These are phyloP conservation scores for Scrobipalpa atriplicella DNA, from an alignment of 2,888 invertebrate genomes.

Conservation along the genomic window DNA sequence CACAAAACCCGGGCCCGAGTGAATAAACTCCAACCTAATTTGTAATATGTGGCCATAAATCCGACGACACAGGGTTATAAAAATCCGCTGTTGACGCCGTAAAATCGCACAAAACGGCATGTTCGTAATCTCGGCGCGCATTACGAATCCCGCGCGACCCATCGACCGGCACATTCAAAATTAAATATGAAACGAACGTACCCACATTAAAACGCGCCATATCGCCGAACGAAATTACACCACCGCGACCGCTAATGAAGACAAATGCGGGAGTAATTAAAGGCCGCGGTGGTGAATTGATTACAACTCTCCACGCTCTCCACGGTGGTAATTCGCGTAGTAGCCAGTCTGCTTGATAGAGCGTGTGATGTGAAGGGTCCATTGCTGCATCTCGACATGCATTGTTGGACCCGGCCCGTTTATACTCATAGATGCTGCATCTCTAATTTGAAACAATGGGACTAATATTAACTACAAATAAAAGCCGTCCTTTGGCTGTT, in stretches of 20 bases:
- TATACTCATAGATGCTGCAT: too few species aligned
- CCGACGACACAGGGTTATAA: slow-evolving; percentile 1
- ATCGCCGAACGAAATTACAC: slow-evolving; percentile 19
- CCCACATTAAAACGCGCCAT: slow-evolving; percentile 15
- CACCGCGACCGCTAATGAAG: slow-evolving; percentile 25
- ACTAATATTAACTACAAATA: too few species aligned
- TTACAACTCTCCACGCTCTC: slow-evolving; percentile 20
- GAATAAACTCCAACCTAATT: slow-evolving; percentile 7
- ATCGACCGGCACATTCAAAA: slow-evolving; percentile 12
- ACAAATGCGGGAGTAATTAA: slow-evolving; percentile 27
- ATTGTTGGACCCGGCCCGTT: too few species aligned
- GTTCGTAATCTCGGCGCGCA: slow-evolving; percentile 8
- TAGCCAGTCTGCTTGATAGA: background rate
- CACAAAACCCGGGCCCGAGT: background rate
- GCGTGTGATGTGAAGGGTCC: too few species aligned
- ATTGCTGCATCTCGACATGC: too few species aligned
- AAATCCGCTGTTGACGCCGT: slow-evolving; percentile 14
- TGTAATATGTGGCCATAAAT: slow-evolving; percentile 2
- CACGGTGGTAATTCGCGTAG: slow-evolving; percentile 13
- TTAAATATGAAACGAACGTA: slow-evolving; percentile 23
- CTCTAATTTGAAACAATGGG: too few species aligned
- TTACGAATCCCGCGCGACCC: slow-evolving; percentile 17
- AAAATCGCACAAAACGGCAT: slow-evolving; percentile 3
- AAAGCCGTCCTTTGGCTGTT: too few species aligned
- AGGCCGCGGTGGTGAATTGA: slow-evolving; percentile 21